A percentile compares a stretch with the other conserved stretches of the same genome.
Evolutionary conservation across 2,888 invertebrate genomes (phyloP).

Genomic region (Ferdinandea cuprea): DNA sequence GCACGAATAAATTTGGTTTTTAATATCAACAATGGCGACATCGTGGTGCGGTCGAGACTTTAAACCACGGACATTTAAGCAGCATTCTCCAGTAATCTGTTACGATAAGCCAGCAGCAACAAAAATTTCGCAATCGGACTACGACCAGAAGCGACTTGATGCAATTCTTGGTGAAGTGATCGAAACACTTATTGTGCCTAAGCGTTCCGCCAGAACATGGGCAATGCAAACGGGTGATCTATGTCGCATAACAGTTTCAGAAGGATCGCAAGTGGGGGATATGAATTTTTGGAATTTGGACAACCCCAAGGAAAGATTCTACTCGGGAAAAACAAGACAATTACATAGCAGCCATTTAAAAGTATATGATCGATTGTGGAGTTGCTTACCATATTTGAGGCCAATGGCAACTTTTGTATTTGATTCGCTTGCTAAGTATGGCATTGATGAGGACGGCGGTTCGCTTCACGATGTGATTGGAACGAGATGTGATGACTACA

Average conservation of each 20-base stretch:
- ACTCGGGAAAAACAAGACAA: slow-evolving; percentile 84
- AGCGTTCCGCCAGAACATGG: slow-evolving; percentile 83
- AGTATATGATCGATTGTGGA: slow-evolving; percentile 84
- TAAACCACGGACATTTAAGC: slow-evolving; percentile 78
- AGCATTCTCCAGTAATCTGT: slow-evolving; percentile 80
- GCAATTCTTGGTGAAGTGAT: slow-evolving; percentile 80
- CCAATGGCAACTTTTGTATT: slow-evolving; percentile 84
- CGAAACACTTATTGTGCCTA: slow-evolving; percentile 80
- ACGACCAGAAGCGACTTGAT: slow-evolving; percentile 80
- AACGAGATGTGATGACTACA: slow-evolving; percentile 84
- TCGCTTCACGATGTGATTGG: slow-evolving; percentile 84
- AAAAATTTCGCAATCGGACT: slow-evolving; percentile 78
- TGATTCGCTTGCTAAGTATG: slow-evolving; percentile 83
- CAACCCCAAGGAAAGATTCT: slow-evolving; percentile 83
- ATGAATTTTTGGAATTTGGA: slow-evolving; percentile 84
- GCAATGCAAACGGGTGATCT: slow-evolving; percentile 82
- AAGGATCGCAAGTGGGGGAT: slow-evolving; percentile 84
- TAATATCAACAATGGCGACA: slow-evolving; percentile 60
- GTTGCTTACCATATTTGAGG: slow-evolving; percentile 83
- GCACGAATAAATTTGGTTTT: too few species aligned
- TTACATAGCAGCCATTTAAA: slow-evolving; percentile 83
- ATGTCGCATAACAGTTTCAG: slow-evolving; percentile 82
- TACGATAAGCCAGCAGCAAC: slow-evolving; percentile 81
- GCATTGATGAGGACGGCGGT: slow-evolving; percentile 83
- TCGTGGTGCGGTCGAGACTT: slow-evolving; percentile 80